Percentiles rank a stretch among this genome's conserved stretches.
phyloP scores from a whole-genome alignment of 2,113 vertebrate species.

The Trichechus manatus region DNA sequence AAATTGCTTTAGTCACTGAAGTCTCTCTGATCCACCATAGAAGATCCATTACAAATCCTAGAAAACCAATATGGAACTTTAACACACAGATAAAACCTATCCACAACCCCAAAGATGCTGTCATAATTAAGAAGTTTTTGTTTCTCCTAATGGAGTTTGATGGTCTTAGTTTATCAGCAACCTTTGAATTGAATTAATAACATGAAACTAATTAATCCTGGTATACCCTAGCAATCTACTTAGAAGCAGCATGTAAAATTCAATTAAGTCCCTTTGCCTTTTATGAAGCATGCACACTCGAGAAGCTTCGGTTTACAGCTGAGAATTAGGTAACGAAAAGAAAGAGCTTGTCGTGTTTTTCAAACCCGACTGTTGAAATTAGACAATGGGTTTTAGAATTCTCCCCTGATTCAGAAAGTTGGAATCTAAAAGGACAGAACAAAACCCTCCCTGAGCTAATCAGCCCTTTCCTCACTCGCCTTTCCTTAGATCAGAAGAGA shows the following conservation, averaged over 20 bases:
- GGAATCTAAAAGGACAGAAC: slow-evolving; percentile 59
- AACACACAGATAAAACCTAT: not conserved
- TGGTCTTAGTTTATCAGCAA: slow-evolving; percentile 84
- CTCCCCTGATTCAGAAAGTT: slow-evolving; percentile 57
- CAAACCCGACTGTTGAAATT: slow-evolving; percentile 76
- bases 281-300: slow-evolving; percentile 69
- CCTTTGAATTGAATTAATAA: slow-evolving; percentile 85
- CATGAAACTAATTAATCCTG: slow-evolving; percentile 83
- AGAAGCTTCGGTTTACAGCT: slow-evolving; percentile 71
- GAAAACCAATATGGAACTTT: not conserved
- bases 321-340: slow-evolving; percentile 76
- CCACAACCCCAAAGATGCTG: slow-evolving; percentile 72
- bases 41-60: not conserved
- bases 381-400: slow-evolving; percentile 78
- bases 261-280: slow-evolving; percentile 79
- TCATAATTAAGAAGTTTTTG: slow-evolving; percentile 83
- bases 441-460: slow-evolving; percentile 44
- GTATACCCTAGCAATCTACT: slow-evolving; percentile 81
- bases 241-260: slow-evolving; percentile 78
- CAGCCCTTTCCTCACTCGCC: slow-evolving; percentile 1
- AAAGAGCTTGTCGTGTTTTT: slow-evolving; percentile 75
- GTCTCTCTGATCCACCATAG: not conserved
- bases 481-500: slow-evolving; percentile 53
- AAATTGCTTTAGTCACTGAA: not conserved
- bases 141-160: slow-evolving; percentile 83